Conservation (phyloP, 1,140 invertebrate genomes). For the Anadara kagoshimensis region DNA sequence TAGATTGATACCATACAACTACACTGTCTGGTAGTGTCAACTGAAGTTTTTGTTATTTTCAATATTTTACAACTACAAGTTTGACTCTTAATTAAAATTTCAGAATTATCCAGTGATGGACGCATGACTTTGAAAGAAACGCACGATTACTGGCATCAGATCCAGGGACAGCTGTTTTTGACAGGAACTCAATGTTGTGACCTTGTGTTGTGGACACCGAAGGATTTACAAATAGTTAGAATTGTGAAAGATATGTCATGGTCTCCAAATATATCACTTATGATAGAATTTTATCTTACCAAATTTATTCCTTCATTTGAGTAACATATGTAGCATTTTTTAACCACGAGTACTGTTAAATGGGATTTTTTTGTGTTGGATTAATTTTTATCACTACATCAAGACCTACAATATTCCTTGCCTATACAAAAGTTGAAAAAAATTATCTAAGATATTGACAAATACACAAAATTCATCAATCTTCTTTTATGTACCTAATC, state of each 20-base stretch:
- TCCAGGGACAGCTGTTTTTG: background rate
- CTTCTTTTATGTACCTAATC: background rate
- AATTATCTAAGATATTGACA: no score
- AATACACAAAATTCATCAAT: background rate
- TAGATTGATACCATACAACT: background rate
- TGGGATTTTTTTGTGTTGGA: background rate
- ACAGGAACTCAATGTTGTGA: constrained; percentile 20
- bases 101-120: background rate
- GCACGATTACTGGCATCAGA: no score
- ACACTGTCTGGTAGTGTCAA: background rate
- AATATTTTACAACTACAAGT: background rate
- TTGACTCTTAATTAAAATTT: background rate
- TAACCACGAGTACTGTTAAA: no score
- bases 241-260: constrained; percentile 24
- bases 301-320: constrained; percentile 21
- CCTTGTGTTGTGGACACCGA: constrained; percentile 24
- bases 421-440: no score
- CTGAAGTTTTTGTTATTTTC: background rate
- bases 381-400: background rate
- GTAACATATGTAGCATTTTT: background rate
- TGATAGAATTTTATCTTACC: constrained; percentile 30
- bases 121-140: no score
- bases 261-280: constrained; percentile 27
- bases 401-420: background rate
- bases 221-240: constrained; percentile 25